Evolutionary conservation across 2,113 vertebrate species (phyloP), one percentile per base, ranked within the genome.

Genomic region (Phrynocephalus versicolor): DNA sequence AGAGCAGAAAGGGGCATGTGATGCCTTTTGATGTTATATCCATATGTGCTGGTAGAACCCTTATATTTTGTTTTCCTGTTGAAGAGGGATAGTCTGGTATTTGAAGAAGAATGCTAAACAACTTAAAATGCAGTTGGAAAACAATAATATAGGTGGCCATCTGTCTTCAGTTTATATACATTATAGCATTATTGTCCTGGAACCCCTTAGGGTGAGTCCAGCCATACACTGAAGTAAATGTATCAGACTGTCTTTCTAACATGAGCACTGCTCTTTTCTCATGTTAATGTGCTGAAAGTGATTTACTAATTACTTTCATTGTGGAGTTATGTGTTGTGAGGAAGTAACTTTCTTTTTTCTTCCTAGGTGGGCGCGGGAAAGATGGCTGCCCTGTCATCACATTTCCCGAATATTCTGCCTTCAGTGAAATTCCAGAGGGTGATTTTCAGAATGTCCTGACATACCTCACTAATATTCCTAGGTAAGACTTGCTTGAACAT

Each of bases 401-500:
- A 65, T 99, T 99, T 95, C 99, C 99, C 69, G 98, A 99, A 92
- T 99, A 97, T 88, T 97, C 98, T 18, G 91, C 97, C 57, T 99
- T 99, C 90, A 95, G 97, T 0, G 98, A 99, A 79, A 97, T 99
- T 92, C 97, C 98, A 0, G 98, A 99, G 86, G 95, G 95, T 82
- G 98, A 99, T 84, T 99, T 99, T 93, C 98, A 98, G 94, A 98
- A 97, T 27, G 99, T 99, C 89, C 95, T 99, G 88, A 98, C 97
- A 10, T 99, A 99, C 90, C 95, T 99, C 92, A 99, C 99, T 0
- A 98, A 98, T 76, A 96, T 99, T 30, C 98, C 99, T 85, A 99
- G 97, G 99, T 99, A 79, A 71, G 94, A 39, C 45, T 51, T 51
- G 45, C 45, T 51, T 51, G 45, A 51, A 51, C 5, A 51, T 51